These are phyloP conservation scores for Nebria ingens DNA, from an alignment of 1,140 invertebrate species.

Conservation along the genomic window DNA sequence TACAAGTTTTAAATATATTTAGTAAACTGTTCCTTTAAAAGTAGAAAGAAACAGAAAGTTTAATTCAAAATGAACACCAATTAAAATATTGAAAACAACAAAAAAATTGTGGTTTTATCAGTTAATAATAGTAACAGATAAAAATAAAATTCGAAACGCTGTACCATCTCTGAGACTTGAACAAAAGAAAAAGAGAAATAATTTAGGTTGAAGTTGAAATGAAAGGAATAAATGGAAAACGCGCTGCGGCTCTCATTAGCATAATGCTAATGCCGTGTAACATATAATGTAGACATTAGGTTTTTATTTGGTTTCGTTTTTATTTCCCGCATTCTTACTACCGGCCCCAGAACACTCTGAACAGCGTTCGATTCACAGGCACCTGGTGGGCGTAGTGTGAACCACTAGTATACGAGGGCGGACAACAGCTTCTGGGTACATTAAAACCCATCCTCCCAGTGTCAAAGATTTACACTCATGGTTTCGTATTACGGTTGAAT, in stretches of 20 bases:
- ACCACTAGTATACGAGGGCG: neutral
- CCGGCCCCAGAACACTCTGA: neutral
- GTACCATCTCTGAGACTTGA: neutral
- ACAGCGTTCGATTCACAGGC: neutral
- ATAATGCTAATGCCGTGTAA: conserved; percentile 11
- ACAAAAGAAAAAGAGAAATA: neutral
- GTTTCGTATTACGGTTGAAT: too few species aligned
- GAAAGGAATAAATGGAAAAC: conserved; percentile 5
- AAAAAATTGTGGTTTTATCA: too few species aligned
- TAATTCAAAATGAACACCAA: too few species aligned
- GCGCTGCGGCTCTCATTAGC: conserved; percentile 6
- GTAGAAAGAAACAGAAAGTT: too few species aligned
- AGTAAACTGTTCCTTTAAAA: too few species aligned
- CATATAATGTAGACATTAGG: conserved; percentile 10
- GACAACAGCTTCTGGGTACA: neutral
- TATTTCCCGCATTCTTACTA: neutral
- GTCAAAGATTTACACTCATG: too few species aligned
- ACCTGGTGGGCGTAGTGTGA: neutral
- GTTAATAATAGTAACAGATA: too few species aligned
- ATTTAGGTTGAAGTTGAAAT: neutral
- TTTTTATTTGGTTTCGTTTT: conserved; percentile 6
- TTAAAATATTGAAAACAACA: too few species aligned
- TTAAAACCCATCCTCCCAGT: too few species aligned
- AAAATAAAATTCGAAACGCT: conserved; percentile 7
- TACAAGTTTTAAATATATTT: too few species aligned